Evolutionary conservation across 2,113 vertebrate genomes (phyloP).

Genomic region (Gymnobelideus leadbeateri): DNA sequence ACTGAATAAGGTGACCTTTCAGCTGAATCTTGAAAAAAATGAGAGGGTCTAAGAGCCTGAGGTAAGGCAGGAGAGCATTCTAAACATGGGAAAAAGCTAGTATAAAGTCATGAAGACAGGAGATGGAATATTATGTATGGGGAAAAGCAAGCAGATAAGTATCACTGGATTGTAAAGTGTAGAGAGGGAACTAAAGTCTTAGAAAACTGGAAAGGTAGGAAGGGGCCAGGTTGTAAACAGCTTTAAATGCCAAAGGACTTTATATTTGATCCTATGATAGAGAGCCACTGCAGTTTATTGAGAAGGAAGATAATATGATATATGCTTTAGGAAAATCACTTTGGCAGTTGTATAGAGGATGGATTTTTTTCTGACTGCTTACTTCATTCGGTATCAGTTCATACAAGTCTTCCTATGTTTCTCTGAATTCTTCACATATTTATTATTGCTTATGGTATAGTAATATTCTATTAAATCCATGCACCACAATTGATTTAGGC

Average conservation of each 20-base stretch:
- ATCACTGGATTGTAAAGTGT: background rate
- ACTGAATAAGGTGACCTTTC: background rate
- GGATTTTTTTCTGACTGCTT: background rate
- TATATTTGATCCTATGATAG: background rate
- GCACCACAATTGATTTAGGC: background rate
- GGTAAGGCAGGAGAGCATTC: background rate
- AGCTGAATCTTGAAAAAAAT: background rate
- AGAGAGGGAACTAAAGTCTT: too few relatives aligned
- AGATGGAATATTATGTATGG: background rate
- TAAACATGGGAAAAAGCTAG: background rate
- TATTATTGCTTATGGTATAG: background rate
- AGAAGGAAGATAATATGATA: background rate
- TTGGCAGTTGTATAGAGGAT: background rate
- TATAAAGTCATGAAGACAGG: background rate
- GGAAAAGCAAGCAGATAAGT: background rate
- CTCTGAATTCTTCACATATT: background rate
- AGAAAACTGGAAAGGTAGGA: background rate
- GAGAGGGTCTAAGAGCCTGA: background rate
- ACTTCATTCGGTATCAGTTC: background rate
- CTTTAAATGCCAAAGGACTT: background rate
- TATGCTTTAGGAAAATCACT: background rate
- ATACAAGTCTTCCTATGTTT: background rate
- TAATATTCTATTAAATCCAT: background rate
- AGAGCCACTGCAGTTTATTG: background rate
- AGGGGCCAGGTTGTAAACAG: background rate